Base-by-base conservation (phyloP, 1,140 invertebrate genomes). In the Carcinoscorpius rotundicauda region DNA sequence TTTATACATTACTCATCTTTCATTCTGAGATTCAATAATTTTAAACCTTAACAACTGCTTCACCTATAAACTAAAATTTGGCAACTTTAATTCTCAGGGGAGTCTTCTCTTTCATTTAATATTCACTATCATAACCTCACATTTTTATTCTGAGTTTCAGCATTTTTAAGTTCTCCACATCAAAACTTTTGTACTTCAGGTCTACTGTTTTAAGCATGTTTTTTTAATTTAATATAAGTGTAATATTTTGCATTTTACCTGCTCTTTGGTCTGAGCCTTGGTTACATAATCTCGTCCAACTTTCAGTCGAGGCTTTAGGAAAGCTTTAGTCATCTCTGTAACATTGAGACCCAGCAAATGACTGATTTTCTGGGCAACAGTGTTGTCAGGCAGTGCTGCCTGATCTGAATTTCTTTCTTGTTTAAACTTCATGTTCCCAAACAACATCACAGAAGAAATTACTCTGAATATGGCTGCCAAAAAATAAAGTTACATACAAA, bases 241-340 rank as follows among this genome's bases (percentile, higher is more conserved):
- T 29, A 29, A 29, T 29, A 29, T 29, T 29, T 29, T 29, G 60
- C 4, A 50, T 64, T 70, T 68, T 63, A 83, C 82, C 79, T 99
- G 97, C 76, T 98, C 97, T 79, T 98, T 98, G 4, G 94, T 99
- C 78, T 99, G 97, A 51, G 96, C 93, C 80, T 99, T 99, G 4
- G 93, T 97, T 1, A 99, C 96, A 76, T 91, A 94, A 76, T 99
- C 97, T 64, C 97, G 84, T 11, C 97, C 97, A 3, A 99, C 97
- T 80, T 98, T 98, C 71, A 99, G 96, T 72, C 91, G 84, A 0
- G 97, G 97, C 75, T 93, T 94, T 3, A 99, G 81, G 81, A 99
- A 98, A 8, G 96, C 96, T 76, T 97, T 94, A 3, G 93, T 97
- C 86, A 99, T 93, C 73, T 98, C 96, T 1, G 92, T 97, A 0